Base-by-base conservation (phyloP, 2,797 vertebrate genomes). In the Tiaroga cobitis region DNA sequence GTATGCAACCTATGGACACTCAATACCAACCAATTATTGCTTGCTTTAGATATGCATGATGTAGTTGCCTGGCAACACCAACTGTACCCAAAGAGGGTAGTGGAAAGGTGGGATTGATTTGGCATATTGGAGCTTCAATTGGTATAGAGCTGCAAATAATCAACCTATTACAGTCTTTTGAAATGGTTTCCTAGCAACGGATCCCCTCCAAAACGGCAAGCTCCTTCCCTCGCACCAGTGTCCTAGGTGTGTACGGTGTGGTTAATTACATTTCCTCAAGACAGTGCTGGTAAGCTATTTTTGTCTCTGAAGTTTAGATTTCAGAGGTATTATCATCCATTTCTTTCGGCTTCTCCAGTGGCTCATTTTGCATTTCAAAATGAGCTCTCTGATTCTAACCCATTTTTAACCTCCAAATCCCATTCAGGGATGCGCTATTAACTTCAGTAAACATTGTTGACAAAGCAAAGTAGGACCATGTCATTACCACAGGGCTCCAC, bases 1-100 rank as follows among this genome's bases (percentile, higher is more conserved):
- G 93, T 95, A 93, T 94, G 93, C 93, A 94, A 93, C 90, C 89
- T 89, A 93, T 92, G 91, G 91, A 91, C 92, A 87, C 87, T 90
- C 93, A 91, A 93, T 93, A 94, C 93, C 91, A 94, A 94, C 95
- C 94, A 96, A 96, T 96, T 96, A 95, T 91, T 84, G 89, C 92
- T 93, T 91, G 90, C 90, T 91, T 92, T 88, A 89, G 89, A 88
- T 90, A 89, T 92, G 90, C 92, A 92, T 92, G 95, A 96, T 94
- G 95, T 93, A 95, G 97, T 98, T 98, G 96, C 97, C 95, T 97
- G 96, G 97, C 97, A 95, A 99, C 97, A 72, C 63, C 89, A 91
- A 86, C 51, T 84, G 63, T 87, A 85, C 10, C 59, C 69, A 73
- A 63, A 79, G 88, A 87, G 77, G 82, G 67, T 56, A 65, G 69